Conservation (phyloP, 2,113 vertebrate species). For the Acanthisitta chloris region DNA sequence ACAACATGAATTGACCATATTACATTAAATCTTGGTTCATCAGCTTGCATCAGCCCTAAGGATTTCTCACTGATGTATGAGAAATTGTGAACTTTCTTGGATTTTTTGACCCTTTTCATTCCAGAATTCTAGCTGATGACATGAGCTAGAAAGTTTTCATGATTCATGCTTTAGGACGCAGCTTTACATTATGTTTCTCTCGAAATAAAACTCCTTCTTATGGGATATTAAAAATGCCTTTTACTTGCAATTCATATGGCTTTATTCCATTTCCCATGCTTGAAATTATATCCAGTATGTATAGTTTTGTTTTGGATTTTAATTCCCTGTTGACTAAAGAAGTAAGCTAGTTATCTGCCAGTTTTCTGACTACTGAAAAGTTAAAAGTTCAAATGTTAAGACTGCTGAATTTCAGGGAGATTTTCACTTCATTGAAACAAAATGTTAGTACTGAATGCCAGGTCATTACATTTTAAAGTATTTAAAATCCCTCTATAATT, state of each 20-base stretch:
- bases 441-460: not conserved
- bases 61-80: constrained; percentile 16
- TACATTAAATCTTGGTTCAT: constrained; percentile 44
- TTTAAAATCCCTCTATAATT: not conserved
- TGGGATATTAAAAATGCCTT: not conserved
- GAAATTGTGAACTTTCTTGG: not conserved
- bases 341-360: not conserved
- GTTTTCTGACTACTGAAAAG: not conserved
- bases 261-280: not conserved
- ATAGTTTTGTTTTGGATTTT: not conserved
- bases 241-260: not conserved
- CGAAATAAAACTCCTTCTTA: not conserved
- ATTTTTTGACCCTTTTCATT: not conserved
- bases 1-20: constrained; percentile 40
- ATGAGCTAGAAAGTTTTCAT: not conserved
- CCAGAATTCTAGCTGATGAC: not conserved
- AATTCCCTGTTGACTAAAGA: not conserved
- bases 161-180: not conserved
- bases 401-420: not conserved
- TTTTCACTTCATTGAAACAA: not conserved
- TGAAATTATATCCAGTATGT: not conserved
- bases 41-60: constrained; percentile 4
- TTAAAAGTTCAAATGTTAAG: not conserved
- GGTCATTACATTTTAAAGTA: not conserved
- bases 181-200: not conserved